These are phyloP conservation scores for Oncorhynchus keta DNA, from an alignment of 2,113 vertebrate species.

Conservation along the genomic window DNA sequence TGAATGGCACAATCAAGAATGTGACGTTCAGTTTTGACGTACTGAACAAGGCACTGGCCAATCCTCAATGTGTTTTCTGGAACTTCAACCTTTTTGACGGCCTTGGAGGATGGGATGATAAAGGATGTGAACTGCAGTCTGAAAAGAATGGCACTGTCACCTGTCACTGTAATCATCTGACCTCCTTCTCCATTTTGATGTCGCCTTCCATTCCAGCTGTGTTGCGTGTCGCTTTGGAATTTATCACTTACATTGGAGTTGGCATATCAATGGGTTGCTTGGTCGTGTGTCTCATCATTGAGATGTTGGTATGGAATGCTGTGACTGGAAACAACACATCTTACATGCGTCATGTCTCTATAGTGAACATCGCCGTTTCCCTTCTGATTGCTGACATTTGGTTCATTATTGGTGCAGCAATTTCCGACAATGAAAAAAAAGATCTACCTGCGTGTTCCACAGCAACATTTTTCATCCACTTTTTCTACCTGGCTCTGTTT, in stretches of 20 bases:
- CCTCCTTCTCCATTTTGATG: conserved; percentile 88
- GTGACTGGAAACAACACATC: conserved; percentile 78
- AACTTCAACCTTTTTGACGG: conserved; percentile 62
- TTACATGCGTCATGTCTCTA: conserved; percentile 82
- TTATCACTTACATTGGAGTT: conserved; percentile 79
- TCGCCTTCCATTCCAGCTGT: conserved; percentile 50
- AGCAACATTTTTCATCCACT: conserved; percentile 85
- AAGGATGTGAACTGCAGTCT: conserved; percentile 51
- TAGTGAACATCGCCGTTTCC: conserved; percentile 81
- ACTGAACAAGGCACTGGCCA: conserved; percentile 51
- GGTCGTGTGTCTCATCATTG: conserved; percentile 78
- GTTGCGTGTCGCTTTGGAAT: conserved; percentile 21
- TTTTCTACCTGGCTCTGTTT: conserved; percentile 87
- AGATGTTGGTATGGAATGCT: conserved; percentile 76
- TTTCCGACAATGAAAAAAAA: conserved; percentile 42
- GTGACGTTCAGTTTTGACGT: conserved; percentile 72
- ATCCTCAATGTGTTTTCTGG: conserved; percentile 80
- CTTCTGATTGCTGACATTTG: conserved; percentile 80
- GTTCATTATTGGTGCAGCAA: conserved; percentile 75
- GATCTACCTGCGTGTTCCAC: conserved; percentile 69
- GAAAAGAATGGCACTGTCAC: conserved; percentile 11
- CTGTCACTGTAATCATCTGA: conserved; percentile 79
- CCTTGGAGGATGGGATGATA: conserved; percentile 68
- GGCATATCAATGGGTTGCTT: conserved; percentile 78
- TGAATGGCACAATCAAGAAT: conserved; percentile 50